A percentile compares a stretch with the other conserved stretches of the same genome.
phyloP scores from a whole-genome alignment of 2,888 invertebrate species.

The Cylindroiulus punctatus region DNA sequence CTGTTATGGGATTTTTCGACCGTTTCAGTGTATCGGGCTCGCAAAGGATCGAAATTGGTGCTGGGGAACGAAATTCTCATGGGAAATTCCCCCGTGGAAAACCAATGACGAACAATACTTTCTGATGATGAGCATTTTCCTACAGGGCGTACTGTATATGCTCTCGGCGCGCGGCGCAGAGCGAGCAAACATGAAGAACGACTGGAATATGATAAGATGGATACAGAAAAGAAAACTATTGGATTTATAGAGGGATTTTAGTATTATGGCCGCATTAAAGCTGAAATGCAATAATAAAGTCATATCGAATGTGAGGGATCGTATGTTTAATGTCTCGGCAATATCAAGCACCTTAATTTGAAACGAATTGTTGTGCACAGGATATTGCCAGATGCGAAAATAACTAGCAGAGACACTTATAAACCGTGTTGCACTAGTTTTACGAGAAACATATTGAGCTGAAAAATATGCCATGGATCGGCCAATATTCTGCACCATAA shows the following conservation, averaged over 20 bases:
- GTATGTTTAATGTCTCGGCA: background rate
- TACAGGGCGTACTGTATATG: constrained; percentile 8
- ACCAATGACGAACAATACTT: constrained; percentile 18
- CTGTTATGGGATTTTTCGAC: background rate
- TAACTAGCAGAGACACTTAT: background rate
- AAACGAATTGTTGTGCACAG: background rate
- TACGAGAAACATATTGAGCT: background rate
- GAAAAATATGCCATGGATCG: too few relatives aligned
- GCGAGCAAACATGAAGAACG: background rate
- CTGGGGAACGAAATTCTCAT: background rate
- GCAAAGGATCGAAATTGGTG: constrained; percentile 1
- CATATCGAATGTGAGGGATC: background rate
- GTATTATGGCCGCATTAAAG: background rate
- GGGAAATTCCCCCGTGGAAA: constrained; percentile 10
- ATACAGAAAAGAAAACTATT: background rate
- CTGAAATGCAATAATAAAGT: constrained; percentile 9
- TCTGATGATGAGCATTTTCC: constrained; percentile 18
- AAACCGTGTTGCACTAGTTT: background rate
- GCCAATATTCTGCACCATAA: too few relatives aligned
- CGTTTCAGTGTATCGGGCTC: background rate
- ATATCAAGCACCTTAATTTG: constrained; percentile 2
- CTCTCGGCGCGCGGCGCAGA: background rate
- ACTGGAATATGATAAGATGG: constrained; percentile 10
- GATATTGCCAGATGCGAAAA: background rate
- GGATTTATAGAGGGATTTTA: background rate